These are phyloP conservation scores for Acomys russatus DNA, from an alignment of 2,797 vertebrate genomes.

Conservation along the genomic window DNA sequence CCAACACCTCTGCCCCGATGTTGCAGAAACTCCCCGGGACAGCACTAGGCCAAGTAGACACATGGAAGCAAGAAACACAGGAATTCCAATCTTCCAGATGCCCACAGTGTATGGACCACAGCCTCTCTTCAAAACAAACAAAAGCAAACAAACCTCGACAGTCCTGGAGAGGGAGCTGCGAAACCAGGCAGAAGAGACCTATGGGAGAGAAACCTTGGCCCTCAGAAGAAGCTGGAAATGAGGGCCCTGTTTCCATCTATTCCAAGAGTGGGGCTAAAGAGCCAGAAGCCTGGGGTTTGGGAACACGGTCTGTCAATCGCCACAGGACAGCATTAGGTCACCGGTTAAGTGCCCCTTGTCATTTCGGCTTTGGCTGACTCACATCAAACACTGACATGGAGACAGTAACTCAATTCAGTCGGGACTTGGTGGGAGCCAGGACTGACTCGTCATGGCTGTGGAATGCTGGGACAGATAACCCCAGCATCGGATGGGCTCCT, in stretches of 20 bases:
- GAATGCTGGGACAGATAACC: conserved; percentile 33
- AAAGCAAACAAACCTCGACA: background rate
- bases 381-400: conserved; percentile 22
- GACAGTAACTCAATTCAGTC: conserved; percentile 5
- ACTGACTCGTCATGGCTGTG: background rate
- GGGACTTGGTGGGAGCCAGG: background rate
- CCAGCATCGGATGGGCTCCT: background rate
- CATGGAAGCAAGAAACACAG: background rate
- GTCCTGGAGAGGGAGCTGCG: background rate
- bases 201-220: background rate
- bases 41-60: background rate
- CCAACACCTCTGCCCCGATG: background rate
- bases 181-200: background rate
- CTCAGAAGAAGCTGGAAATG: background rate
- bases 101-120: background rate
- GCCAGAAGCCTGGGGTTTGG: background rate
- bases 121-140: background rate
- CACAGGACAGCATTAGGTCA: conserved; percentile 45
- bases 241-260: background rate
- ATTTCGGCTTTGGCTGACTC: background rate
- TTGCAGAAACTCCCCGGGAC: background rate
- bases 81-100: background rate
- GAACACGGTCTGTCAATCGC: background rate
- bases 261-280: background rate
- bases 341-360: conserved; percentile 15